Evolutionary conservation across 2,797 vertebrate species (phyloP), one percentile per base, ranked within the genome.

Genomic region (Hirundo rustica): DNA sequence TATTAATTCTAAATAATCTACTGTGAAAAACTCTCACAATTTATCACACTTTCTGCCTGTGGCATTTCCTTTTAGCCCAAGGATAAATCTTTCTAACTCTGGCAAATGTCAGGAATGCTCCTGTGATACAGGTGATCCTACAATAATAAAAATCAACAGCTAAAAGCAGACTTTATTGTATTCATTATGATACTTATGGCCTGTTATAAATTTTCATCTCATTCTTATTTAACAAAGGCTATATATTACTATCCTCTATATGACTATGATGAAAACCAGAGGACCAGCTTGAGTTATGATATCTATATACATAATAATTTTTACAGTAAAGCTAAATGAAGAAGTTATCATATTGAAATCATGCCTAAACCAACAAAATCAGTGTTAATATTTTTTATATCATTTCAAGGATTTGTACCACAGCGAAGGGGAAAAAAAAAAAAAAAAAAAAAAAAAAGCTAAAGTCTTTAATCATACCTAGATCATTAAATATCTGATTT

Each of bases 131-230:
- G 64, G 88, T 93, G 85, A 95, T 95, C 83, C 83, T 82, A 55
- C 93, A 96, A 92, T 94, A 94, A 92, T 93, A 95, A 95, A 96
- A 96, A 96, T 92, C 96, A 96, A 96, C 95, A 95, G 85, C 90
- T 96, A 94, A 96, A 95, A 94, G 77, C 67, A 93, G 83, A 88
- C 55, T 95, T 96, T 92, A 95, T 82, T 88, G 77, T 79, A 79
- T 92, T 95, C 73, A 94, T 95, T 88, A 92, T 34, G 60, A 78
- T 92, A 86, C 92, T 92, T 95, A 88, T 1, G 83, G 74, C 40
- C 60, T 58, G 66, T 42, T 93, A 82, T 88, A 95, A 94, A 95
- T 96, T 93, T 93, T 92, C 64, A 79, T 64, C 80, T 93, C 40
- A 38, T 45, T 88, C 74, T 38, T 90, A 62, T 93, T 88, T 93